Percentiles rank a stretch among this genome's conserved stretches.
These are phyloP conservation scores for Slavum lentiscoides DNA, from an alignment of 2,888 invertebrate genomes.

Conservation along the genomic window DNA sequence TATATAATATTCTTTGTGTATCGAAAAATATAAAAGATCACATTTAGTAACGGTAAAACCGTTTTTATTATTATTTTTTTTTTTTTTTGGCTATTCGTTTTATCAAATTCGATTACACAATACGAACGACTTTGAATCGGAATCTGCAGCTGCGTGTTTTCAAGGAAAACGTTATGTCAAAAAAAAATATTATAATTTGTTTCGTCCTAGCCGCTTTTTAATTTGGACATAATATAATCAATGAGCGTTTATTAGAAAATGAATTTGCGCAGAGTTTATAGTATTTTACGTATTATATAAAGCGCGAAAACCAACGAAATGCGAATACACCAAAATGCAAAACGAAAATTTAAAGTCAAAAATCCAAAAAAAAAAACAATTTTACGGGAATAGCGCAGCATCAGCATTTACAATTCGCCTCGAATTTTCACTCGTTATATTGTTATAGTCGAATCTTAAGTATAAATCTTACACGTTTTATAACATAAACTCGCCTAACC, in stretches of 20 bases:
- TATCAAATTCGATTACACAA: conserved; percentile 29
- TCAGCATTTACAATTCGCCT: not conserved
- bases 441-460: not conserved
- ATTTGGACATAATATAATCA: not conserved
- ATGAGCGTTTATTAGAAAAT: no score
- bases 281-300: no score
- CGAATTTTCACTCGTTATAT: not conserved
- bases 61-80: not conserved
- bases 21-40: not conserved
- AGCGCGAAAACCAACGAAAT: not conserved
- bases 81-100: not conserved
- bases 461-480: not conserved
- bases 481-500: conserved; percentile 6
- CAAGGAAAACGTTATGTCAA: not conserved
- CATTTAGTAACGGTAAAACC: conserved; percentile 31
- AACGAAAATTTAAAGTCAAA: no score
- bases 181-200: not conserved
- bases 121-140: conserved; percentile 36
- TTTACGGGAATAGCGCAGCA: not conserved
- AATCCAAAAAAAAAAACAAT: not conserved
- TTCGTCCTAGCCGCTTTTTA: not conserved
- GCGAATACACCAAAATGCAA: no score
- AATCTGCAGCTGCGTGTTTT: conserved; percentile 1
- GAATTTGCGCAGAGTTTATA: not conserved
- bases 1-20: not conserved